A percentile compares a stretch with the other conserved stretches of the same genome.
These are phyloP conservation scores for Pachyseris speciosa DNA, from an alignment of 64 coral and sea anemone species.

Conservation along the genomic window DNA sequence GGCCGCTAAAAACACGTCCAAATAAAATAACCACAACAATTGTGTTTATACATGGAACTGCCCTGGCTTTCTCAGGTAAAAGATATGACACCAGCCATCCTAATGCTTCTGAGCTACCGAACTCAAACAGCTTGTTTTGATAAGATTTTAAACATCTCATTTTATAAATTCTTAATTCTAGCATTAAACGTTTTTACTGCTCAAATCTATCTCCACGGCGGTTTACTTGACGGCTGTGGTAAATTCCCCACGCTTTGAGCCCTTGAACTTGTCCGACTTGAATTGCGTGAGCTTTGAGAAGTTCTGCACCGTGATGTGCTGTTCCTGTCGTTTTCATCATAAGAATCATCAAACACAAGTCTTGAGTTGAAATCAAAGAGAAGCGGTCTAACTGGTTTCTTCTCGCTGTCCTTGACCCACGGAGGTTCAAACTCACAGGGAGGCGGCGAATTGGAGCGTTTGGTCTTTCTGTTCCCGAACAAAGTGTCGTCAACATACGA, in stretches of 20 bases:
- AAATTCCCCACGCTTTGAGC: background rate
- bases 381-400: constrained; percentile 42
- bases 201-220: constrained; percentile 42
- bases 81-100: too few relatives aligned
- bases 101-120: too few relatives aligned
- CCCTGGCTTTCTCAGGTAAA: too few relatives aligned
- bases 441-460: constrained; percentile 62
- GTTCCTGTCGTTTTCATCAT: background rate
- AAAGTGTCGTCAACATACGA: constrained; percentile 70
- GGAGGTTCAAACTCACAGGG: constrained; percentile 64
- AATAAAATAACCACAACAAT: too few relatives aligned
- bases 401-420: constrained; percentile 73
- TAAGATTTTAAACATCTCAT: too few relatives aligned
- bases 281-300: background rate
- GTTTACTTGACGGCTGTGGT: background rate
- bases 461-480: constrained; percentile 82
- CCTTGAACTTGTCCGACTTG: background rate
- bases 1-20: too few relatives aligned
- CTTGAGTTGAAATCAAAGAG: constrained; percentile 64
- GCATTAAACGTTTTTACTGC: background rate
- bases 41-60: too few relatives aligned
- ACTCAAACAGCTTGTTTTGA: too few relatives aligned
- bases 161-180: too few relatives aligned
- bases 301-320: background rate
- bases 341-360: constrained; percentile 50